Conservation (phyloP, 2,113 vertebrate species). For the Malurus alboscapulatus region DNA sequence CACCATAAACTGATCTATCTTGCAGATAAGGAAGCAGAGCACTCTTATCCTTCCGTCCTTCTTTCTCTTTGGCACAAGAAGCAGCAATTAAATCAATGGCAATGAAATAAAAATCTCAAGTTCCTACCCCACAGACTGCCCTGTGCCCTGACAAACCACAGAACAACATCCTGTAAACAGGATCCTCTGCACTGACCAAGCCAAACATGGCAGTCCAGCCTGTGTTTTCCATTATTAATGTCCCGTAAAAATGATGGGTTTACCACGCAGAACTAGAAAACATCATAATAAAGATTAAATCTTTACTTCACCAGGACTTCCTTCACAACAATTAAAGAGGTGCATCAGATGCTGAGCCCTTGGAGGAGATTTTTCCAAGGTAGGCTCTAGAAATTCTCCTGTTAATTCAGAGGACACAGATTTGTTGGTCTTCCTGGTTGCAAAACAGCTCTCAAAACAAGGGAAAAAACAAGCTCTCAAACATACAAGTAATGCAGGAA, state of each 20-base stretch:
- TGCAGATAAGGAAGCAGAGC: not conserved
- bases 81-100: not conserved
- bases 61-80: not conserved
- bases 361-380: not conserved
- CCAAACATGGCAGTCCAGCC: not conserved
- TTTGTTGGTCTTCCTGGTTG: not conserved
- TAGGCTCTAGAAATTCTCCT: not conserved
- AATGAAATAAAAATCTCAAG: not conserved
- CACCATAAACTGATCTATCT: not conserved
- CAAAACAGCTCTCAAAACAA: not conserved
- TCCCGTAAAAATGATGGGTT: not conserved
- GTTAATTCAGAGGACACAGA: not conserved
- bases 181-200: not conserved
- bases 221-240: not conserved
- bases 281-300: not conserved
- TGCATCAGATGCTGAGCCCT: rapidly evolving
- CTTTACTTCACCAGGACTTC: not conserved
- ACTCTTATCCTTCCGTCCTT: not conserved
- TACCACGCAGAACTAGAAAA: not conserved
- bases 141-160: not conserved
- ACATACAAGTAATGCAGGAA: not conserved
- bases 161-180: not conserved
- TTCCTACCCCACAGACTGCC: not conserved
- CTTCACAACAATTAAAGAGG: not conserved
- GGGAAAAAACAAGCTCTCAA: not conserved